Percentiles rank a stretch among this genome's conserved stretches.
Evolutionary conservation across 2,888 invertebrate genomes (phyloP).

Genomic region (Aleiodes alternator): DNA sequence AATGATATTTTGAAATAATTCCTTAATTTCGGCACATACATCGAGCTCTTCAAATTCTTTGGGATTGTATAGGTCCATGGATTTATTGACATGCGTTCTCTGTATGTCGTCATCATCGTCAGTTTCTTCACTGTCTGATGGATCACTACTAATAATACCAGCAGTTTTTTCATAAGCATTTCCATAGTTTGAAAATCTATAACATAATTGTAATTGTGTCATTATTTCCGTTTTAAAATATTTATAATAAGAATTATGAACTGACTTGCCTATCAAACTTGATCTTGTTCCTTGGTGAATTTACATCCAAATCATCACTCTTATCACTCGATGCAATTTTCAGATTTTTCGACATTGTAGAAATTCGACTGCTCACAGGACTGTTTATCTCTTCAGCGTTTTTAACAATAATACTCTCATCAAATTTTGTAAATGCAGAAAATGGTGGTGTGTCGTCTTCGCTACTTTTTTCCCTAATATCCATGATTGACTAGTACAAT

Average conservation of each 20-base stretch:
- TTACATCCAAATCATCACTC: slow-evolving; percentile 51
- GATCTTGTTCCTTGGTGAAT: slow-evolving; percentile 59
- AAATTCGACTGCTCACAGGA: slow-evolving; percentile 66
- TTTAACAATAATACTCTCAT: slow-evolving; percentile 79
- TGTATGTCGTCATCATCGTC: slow-evolving; percentile 70
- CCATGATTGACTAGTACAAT: slow-evolving; percentile 4
- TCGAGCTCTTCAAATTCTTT: slow-evolving; percentile 89
- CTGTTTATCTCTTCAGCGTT: slow-evolving; percentile 80
- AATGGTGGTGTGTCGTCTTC: slow-evolving; percentile 64
- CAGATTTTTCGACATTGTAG: slow-evolving; percentile 52
- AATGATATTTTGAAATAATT: slow-evolving; percentile 94
- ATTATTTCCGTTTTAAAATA: not conserved
- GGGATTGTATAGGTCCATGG: slow-evolving; percentile 82
- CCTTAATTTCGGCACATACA: slow-evolving; percentile 90
- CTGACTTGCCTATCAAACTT: slow-evolving; percentile 56
- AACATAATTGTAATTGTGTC: slow-evolving; percentile 11
- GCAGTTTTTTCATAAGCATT: slow-evolving; percentile 58
- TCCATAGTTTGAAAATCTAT: slow-evolving; percentile 56
- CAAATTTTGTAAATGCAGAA: slow-evolving; percentile 71
- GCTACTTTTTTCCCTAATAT: slow-evolving; percentile 57
- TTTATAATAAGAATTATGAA: too few relatives aligned
- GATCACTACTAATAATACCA: slow-evolving; percentile 66
- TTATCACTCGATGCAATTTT: slow-evolving; percentile 46
- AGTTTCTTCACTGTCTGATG: slow-evolving; percentile 71
- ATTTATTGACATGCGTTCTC: slow-evolving; percentile 58